Base-by-base conservation (phyloP, 2,888 invertebrate species). In the Drosophila rubida region DNA sequence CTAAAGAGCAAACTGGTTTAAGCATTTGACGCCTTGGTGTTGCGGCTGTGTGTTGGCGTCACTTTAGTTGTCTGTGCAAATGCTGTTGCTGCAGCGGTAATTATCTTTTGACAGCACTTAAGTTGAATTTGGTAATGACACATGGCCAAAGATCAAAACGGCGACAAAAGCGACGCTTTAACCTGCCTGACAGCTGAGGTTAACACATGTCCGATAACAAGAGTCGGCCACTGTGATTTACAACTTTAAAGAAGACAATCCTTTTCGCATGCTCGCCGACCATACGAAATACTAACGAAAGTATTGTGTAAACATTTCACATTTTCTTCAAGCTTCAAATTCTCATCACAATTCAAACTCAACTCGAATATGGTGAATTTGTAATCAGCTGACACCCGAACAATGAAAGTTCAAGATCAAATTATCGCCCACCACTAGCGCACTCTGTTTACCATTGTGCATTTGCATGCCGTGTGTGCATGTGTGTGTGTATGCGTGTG, bases 141-240 rank as follows among this genome's bases (percentile, higher is more conserved):
- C 59, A 66, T 50, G 55, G 69, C 67, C 65, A 77, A 82, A 77
- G 73, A 75, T 83, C 76, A 74, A 69, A 69, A 30, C 75, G 60
- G 62, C 76, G 67, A 78, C 80, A 80, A 73, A 75, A 68, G 71
- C 77, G 58, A 60, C 74, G 84, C 74, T 76, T 83, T 87, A 66
- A 69, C 75, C 68, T 37, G 61, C 66, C 70, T 80, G 89, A 88
- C 89, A 87, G 86, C 62, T 78, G 75, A 88, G 90, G 89, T 81
- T 89, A 88, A 89, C 75, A 81, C 86, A 80, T 78, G 88, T 77
- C 69, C 86, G 87, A 88, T 90, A 74, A 77, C 81, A 88, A 88
- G 89, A 85, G 78, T 80, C 78, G 74, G 81, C 77, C 62, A 44
- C 72, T 19, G 37, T 57, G 53, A 54, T 53, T 70, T 42, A 35